phyloP scores from a whole-genome alignment of 2,888 invertebrate genomes.

The Seira musarum region DNA sequence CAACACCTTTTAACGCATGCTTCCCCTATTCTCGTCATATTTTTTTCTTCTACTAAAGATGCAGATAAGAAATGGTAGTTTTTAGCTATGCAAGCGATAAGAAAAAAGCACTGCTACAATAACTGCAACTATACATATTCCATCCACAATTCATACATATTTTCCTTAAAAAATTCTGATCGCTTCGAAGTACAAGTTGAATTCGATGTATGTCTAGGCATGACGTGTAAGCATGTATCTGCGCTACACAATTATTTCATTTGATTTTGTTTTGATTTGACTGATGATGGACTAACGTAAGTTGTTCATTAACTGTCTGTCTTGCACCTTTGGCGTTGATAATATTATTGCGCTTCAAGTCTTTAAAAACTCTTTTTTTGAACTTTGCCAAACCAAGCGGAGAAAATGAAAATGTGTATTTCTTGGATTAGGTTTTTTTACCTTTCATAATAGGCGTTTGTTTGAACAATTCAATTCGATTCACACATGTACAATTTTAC shows the following conservation, averaged over 20 bases:
- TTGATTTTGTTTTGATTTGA: slow-evolving; percentile 52
- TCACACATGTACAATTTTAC: slow-evolving; percentile 10
- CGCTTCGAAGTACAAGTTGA: neutral
- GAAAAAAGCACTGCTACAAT: slow-evolving; percentile 10
- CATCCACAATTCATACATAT: too few species aligned
- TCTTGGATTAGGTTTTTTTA: slow-evolving; percentile 46
- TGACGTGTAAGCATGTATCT: slow-evolving; percentile 10
- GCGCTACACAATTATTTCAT: slow-evolving; percentile 54
- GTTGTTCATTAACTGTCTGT: neutral
- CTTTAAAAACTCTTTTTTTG: slow-evolving; percentile 10
- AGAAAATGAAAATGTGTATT: slow-evolving; percentile 57
- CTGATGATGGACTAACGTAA: slow-evolving; percentile 37
- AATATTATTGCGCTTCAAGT: neutral
- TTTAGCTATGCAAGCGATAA: neutral
- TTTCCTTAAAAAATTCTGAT: too few species aligned
- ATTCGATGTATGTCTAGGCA: slow-evolving; percentile 7
- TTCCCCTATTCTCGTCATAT: neutral
- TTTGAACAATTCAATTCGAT: slow-evolving; percentile 19
- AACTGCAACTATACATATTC: neutral
- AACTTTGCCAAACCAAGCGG: slow-evolving; percentile 60
- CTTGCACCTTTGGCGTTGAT: neutral
- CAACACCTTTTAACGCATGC: slow-evolving; percentile 6
- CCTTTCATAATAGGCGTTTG: slow-evolving; percentile 39
- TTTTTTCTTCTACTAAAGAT: neutral
- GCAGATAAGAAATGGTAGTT: slow-evolving; percentile 3